Conservation (phyloP, 2,888 invertebrate genomes). For the Pediacus dermestoides region DNA sequence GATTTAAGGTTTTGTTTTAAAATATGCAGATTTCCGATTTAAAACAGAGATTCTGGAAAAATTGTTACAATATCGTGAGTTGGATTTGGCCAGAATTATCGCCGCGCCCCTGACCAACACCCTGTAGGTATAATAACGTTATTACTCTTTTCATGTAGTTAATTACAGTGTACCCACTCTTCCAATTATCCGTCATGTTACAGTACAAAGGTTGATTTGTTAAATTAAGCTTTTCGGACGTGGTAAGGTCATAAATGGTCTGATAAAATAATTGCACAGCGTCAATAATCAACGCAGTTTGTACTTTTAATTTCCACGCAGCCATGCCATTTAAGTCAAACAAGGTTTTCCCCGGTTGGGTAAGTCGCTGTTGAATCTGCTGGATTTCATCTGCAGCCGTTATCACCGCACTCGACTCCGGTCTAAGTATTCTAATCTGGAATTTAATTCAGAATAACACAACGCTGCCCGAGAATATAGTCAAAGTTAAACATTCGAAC, state of each 20-base stretch:
- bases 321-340: conserved; percentile 12
- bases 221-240: conserved; percentile 41
- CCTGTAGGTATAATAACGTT: too few relatives aligned
- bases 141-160: conserved; percentile 78
- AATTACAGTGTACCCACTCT: conserved; percentile 74
- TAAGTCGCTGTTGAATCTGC: conserved; percentile 13
- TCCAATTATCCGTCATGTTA: conserved; percentile 62
- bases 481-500: too few relatives aligned
- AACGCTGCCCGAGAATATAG: too few relatives aligned
- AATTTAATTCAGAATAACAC: conserved; percentile 13
- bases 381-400: conserved; percentile 21
- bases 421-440: conserved; percentile 58
- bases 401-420: conserved; percentile 40
- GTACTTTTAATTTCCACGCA: conserved; percentile 54
- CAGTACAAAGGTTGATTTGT: conserved; percentile 58
- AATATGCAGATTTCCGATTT: too few relatives aligned
- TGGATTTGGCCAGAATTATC: too few relatives aligned
- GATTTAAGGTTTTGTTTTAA: too few relatives aligned
- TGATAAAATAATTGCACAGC: conserved; percentile 78
- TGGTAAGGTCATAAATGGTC: conserved; percentile 64
- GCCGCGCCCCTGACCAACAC: too few relatives aligned
- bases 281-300: conserved; percentile 80
- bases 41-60: too few relatives aligned
- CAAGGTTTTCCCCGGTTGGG: conserved; percentile 7
- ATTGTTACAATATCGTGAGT: too few relatives aligned